Percentiles rank a stretch among this genome's conserved stretches.
Evolutionary conservation across 2,797 vertebrate genomes (phyloP).

Genomic region (Muraenolepis orangiensis): DNA sequence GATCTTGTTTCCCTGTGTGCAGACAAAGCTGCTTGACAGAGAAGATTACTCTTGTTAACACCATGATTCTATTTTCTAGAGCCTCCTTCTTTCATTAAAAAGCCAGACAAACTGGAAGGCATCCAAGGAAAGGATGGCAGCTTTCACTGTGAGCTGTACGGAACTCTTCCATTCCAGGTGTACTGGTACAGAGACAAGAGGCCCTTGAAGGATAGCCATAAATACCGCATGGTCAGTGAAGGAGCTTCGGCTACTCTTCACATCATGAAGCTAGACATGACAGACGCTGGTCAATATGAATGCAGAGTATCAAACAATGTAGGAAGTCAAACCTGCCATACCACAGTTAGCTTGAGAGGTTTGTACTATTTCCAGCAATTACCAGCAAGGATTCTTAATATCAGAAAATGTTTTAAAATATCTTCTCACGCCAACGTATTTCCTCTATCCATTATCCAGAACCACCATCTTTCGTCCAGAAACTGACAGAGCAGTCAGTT

Average conservation of each 20-base stretch:
- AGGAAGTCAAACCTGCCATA: conserved; percentile 77
- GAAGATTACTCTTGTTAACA: conserved; percentile 59
- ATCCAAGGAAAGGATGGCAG: conserved; percentile 84
- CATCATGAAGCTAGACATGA: conserved; percentile 81
- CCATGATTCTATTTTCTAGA: conserved; percentile 73
- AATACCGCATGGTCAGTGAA: conserved; percentile 85
- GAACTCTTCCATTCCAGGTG: conserved; percentile 86
- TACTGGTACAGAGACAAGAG: conserved; percentile 92
- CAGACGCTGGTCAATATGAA: conserved; percentile 89
- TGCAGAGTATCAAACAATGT: conserved; percentile 86
- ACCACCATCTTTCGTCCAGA: conserved; percentile 85
- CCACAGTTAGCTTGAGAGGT: conserved; percentile 85
- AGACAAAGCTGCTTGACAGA: conserved; percentile 12
- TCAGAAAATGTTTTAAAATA: neutral
- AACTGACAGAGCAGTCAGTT: conserved; percentile 79
- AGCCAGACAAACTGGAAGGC: conserved; percentile 79
- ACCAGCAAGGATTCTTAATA: neutral
- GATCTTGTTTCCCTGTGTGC: conserved; percentile 5
- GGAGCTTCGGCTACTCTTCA: conserved; percentile 82
- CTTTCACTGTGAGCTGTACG: conserved; percentile 88
- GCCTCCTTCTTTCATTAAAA: conserved; percentile 86
- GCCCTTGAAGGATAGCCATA: conserved; percentile 88
- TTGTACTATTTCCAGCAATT: conserved; percentile 54
- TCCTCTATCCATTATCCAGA: conserved; percentile 64
- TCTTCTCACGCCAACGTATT: neutral